Conservation (phyloP, 2,888 invertebrate genomes). For the Charanyca ferruginea region DNA sequence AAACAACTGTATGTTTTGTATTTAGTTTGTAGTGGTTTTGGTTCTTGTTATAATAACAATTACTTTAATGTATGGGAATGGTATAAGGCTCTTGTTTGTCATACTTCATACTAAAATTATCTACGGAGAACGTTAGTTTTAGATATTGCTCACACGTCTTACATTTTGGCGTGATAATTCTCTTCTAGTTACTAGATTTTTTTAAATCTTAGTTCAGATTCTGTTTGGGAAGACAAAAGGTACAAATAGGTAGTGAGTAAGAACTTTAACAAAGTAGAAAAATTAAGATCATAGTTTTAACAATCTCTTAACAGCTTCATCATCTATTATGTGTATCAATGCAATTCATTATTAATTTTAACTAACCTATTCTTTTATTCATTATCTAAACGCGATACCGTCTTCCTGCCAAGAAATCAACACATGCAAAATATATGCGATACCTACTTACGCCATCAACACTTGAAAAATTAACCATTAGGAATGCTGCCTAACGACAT, state of each 20-base stretch:
- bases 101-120: slow-evolving; percentile 51
- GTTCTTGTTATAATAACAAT: slow-evolving; percentile 69
- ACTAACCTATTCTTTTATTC: slow-evolving; percentile 66
- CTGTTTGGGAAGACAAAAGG: slow-evolving; percentile 57
- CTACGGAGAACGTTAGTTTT: slow-evolving; percentile 39
- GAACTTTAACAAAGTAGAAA: slow-evolving; percentile 57
- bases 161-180: slow-evolving; percentile 86
- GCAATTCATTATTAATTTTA: slow-evolving; percentile 66
- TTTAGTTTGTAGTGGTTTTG: slow-evolving; percentile 77
- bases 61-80: slow-evolving; percentile 75
- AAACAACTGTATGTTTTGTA: slow-evolving; percentile 71
- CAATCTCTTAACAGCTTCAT: slow-evolving; percentile 70
- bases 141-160: slow-evolving; percentile 87
- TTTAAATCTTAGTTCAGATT: slow-evolving; percentile 53
- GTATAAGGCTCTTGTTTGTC: slow-evolving; percentile 70
- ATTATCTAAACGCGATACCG: slow-evolving; percentile 86
- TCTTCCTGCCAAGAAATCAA: slow-evolving; percentile 88
- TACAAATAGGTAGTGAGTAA: slow-evolving; percentile 51
- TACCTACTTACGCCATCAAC: slow-evolving; percentile 77
- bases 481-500: slow-evolving; percentile 88
- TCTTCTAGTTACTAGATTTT: slow-evolving; percentile 60
- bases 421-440: slow-evolving; percentile 73
- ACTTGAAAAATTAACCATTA: slow-evolving; percentile 82
- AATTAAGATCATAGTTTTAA: slow-evolving; percentile 38
- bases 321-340: slow-evolving; percentile 68